Conservation (phyloP, 2,888 invertebrate species). For the Mythimna ferrago region DNA sequence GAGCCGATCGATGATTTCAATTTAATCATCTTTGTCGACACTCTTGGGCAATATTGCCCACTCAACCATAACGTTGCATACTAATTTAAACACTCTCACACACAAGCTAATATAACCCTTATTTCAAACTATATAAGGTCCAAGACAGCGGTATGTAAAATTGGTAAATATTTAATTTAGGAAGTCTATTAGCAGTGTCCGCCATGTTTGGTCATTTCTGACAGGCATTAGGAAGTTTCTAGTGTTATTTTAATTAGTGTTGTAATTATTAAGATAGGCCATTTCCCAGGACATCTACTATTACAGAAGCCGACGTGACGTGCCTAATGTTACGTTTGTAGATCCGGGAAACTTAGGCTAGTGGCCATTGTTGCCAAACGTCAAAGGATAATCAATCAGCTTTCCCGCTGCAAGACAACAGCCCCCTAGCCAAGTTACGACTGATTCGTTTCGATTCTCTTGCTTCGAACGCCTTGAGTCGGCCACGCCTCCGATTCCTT, state of each 20-base stretch:
- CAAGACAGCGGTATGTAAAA: background rate
- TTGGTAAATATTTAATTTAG: conserved; percentile 26
- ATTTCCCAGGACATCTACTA: conserved; percentile 23
- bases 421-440: too few relatives aligned
- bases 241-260: conserved; percentile 21
- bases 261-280: conserved; percentile 28
- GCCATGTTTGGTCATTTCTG: conserved; percentile 39
- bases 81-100: conserved; percentile 4
- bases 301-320: conserved; percentile 10
- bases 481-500: too few relatives aligned
- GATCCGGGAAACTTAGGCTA: background rate
- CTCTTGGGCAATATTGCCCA: conserved; percentile 47
- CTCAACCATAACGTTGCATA: conserved; percentile 50
- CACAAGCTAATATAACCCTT: conserved; percentile 2
- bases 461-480: too few relatives aligned
- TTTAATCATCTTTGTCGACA: conserved; percentile 53
- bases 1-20: conserved; percentile 38
- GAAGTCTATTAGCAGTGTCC: conserved; percentile 34
- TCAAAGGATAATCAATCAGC: too few relatives aligned
- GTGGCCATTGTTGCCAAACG: background rate
- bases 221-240: conserved; percentile 43
- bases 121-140: background rate
- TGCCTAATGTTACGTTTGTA: background rate
- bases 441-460: too few relatives aligned
- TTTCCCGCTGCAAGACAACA: too few relatives aligned